A percentile compares a stretch with the other conserved stretches of the same genome.
Conservation (phyloP, 2,797 vertebrate genomes). For the Hydrolagus colliei region DNA sequence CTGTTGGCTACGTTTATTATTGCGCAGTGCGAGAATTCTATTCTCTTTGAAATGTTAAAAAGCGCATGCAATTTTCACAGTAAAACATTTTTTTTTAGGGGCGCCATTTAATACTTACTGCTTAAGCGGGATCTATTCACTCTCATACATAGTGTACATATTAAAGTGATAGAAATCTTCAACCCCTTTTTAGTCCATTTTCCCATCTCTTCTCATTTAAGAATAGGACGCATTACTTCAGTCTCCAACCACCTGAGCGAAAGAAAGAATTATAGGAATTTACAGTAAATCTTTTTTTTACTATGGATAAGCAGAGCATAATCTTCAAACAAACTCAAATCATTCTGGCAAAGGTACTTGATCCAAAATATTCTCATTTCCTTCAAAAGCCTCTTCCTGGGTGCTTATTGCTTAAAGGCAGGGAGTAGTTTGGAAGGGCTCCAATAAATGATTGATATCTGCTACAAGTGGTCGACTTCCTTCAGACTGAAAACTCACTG, state of each 20-base stretch:
- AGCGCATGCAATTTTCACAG: neutral
- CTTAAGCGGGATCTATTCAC: neutral
- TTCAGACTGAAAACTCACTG: constrained; percentile 27
- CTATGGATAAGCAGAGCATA: constrained; percentile 69
- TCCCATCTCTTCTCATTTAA: constrained; percentile 26
- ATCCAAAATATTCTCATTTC: constrained; percentile 75
- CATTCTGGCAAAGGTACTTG: constrained; percentile 70
- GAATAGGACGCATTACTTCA: constrained; percentile 2
- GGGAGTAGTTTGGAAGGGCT: constrained; percentile 55
- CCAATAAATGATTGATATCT: constrained; percentile 64
- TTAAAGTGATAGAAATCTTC: constrained; percentile 28
- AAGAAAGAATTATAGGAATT: constrained; percentile 52
- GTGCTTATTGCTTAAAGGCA: constrained; percentile 47
- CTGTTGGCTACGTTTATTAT: too few relatives aligned
- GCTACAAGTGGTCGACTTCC: constrained; percentile 51
- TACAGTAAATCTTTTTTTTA: constrained; percentile 60
- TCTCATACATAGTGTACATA: constrained; percentile 8
- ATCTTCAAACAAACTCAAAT: constrained; percentile 77
- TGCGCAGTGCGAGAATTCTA: neutral
- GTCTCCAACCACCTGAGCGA: constrained; percentile 45
- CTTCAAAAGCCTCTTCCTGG: constrained; percentile 56
- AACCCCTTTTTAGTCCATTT: constrained; percentile 4
- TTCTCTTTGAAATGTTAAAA: neutral
- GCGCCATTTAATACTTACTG: neutral
- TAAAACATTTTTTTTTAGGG: neutral